Conservation (phyloP, 23 tunicate species). For the Oikopleura vanhoeffeni region DNA sequence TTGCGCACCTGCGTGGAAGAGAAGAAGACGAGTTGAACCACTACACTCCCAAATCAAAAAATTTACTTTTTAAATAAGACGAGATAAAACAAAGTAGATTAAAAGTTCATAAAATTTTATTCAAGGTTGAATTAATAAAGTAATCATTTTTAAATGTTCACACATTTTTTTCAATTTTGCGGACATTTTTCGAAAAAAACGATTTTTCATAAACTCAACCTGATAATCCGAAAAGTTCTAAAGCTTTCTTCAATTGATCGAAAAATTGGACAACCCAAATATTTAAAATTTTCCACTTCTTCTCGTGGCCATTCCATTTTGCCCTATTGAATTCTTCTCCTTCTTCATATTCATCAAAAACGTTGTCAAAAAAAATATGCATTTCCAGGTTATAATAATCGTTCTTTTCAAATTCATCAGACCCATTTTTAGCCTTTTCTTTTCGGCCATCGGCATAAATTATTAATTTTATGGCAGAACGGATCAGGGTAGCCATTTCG, state of each 20-base stretch:
- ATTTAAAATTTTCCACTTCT: background rate
- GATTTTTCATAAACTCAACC: background rate
- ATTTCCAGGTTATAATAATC: background rate
- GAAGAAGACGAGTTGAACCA: too few relatives aligned
- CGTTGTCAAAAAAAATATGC: slow-evolving; percentile 11
- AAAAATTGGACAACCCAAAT: background rate
- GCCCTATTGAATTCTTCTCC: background rate
- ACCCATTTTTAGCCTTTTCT: background rate
- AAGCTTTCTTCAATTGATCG: background rate
- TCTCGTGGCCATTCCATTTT: background rate
- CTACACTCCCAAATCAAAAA: too few relatives aligned
- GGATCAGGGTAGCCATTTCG: background rate
- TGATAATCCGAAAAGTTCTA: background rate
- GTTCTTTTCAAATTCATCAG: background rate
- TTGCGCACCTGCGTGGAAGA: too few relatives aligned
- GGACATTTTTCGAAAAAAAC: too few relatives aligned
- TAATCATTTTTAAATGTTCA: too few relatives aligned
- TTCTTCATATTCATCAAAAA: background rate
- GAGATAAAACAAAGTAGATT: too few relatives aligned
- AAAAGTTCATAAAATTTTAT: too few relatives aligned
- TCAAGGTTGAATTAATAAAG: too few relatives aligned
- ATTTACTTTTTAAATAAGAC: too few relatives aligned
- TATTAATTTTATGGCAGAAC: background rate
- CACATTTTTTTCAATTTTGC: too few relatives aligned
- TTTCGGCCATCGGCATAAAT: background rate